Conservation (phyloP, 2,888 invertebrate species). For the Trichacis sp. region DNA sequence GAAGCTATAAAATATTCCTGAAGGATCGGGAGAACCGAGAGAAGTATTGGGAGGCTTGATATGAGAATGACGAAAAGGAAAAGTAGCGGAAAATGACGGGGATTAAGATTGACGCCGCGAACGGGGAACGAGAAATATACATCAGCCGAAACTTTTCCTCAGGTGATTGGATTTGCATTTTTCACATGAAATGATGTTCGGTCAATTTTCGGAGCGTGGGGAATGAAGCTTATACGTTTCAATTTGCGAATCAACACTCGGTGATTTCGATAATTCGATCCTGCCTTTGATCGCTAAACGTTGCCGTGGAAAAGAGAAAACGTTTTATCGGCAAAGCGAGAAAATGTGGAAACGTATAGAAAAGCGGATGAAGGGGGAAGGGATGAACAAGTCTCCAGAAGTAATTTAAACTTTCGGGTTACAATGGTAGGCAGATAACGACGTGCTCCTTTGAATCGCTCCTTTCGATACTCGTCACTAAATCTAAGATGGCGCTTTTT, state of each 20-base stretch:
- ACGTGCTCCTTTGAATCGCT: slow-evolving; percentile 46
- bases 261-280: slow-evolving; percentile 32
- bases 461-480: slow-evolving; percentile 50
- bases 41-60: not conserved
- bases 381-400: slow-evolving; percentile 48
- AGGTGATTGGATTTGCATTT: not conserved
- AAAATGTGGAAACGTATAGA: slow-evolving; percentile 24
- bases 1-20: not conserved
- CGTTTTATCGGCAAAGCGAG: slow-evolving; percentile 23
- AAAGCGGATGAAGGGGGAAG: slow-evolving; percentile 25
- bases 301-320: slow-evolving; percentile 23
- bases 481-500: slow-evolving; percentile 41
- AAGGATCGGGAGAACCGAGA: not conserved
- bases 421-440: slow-evolving; percentile 43
- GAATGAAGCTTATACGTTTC: not conserved
- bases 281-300: slow-evolving; percentile 27
- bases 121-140: not conserved
- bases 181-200: not conserved
- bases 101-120: slow-evolving; percentile 7
- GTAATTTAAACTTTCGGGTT: slow-evolving; percentile 56
- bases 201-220: not conserved
- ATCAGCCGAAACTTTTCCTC: not conserved
- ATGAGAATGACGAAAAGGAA: not conserved
- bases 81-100: not conserved
- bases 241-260: slow-evolving; percentile 1